Base-by-base conservation (phyloP, 2,797 vertebrate genomes). In the Ctenochaetus hawaiiensis region DNA sequence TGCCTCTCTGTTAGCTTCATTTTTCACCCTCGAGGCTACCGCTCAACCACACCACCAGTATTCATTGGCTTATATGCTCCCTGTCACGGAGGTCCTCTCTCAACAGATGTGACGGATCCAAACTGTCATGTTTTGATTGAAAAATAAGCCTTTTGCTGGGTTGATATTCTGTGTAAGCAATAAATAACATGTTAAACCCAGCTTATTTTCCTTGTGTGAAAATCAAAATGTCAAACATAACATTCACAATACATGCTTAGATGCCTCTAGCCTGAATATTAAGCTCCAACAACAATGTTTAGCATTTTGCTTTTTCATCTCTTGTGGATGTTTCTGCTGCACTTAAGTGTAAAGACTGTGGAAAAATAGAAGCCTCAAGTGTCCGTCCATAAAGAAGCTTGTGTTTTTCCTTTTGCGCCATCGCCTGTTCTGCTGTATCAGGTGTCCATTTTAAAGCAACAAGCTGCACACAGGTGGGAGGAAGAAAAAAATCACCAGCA, bases 51-150 rank as follows among this genome's bases (percentile, higher is more conserved):
- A 39, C 10, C 39, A 8, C 39, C 78, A 80, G 93, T 91, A 93
- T 95, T 94, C 92, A 95, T 92, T 86, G 91, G 86, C 90, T 89
- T 86, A 87, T 89, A 75, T 78, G 84, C 87, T 85, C 87, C 87
- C 72, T 83, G 81, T 76, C 83, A 78, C 23, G 56, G 75, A 88
- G 81, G 72, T 85, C 87, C 88, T 92, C 77, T 34, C 82, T 91
- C 90, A 89, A 22, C 56, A 37, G 69, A 80, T 57, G 9, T 68
- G 78, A 78, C 78, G 13, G 63, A 30, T 65, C 57, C 64, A 48
- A 67, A 84, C 68, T 37, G 41, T 75, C 67, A 30, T 30, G 26
- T 81, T 43, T 17, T 18, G 8, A 9, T 43, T 2, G 58, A 61
- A 71, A 52, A 64, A 64, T 52, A 64, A 26, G 47, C 41, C 3